A percentile compares a stretch with the other conserved stretches of the same genome.
phyloP scores from a whole-genome alignment of 2,113 vertebrate genomes.

The Pavo muticus region DNA sequence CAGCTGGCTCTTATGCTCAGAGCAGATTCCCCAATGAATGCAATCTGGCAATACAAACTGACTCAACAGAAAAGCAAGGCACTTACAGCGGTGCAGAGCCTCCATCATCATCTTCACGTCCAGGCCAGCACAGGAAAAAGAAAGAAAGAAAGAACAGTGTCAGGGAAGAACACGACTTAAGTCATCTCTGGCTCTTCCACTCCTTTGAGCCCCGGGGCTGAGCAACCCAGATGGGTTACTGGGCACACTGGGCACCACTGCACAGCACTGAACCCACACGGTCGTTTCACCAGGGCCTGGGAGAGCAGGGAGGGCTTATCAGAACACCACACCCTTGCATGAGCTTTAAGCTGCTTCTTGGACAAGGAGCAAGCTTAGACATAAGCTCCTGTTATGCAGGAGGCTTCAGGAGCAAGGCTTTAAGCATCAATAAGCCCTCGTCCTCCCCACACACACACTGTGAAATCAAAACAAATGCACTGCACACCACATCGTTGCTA shows the following conservation, averaged over 20 bases:
- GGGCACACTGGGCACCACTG: neutral
- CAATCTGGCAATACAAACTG: neutral
- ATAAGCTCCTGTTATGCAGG: neutral
- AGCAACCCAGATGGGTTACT: neutral
- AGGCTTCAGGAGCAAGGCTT: neutral
- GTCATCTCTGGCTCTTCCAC: neutral
- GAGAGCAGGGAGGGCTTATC: neutral
- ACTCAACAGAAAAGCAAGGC: fast-evolving
- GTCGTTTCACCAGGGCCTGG: neutral
- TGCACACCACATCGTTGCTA: neutral
- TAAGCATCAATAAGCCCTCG: neutral
- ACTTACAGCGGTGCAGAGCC: conserved; percentile 96
- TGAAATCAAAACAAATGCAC: neutral
- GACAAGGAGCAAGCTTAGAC: neutral
- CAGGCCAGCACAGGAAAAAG: neutral
- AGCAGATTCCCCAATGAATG: neutral
- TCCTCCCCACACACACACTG: neutral
- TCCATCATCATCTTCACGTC: conserved; percentile 88
- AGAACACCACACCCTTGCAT: fast-evolving
- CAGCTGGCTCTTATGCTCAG: too few species aligned
- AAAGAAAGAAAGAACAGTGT: neutral
- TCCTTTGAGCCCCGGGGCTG: neutral
- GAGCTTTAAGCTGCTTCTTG: neutral
- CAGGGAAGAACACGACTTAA: neutral
- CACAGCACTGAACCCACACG: neutral